Evolutionary conservation across 2,113 vertebrate genomes (phyloP).

Genomic region (Fregetta grallaria): DNA sequence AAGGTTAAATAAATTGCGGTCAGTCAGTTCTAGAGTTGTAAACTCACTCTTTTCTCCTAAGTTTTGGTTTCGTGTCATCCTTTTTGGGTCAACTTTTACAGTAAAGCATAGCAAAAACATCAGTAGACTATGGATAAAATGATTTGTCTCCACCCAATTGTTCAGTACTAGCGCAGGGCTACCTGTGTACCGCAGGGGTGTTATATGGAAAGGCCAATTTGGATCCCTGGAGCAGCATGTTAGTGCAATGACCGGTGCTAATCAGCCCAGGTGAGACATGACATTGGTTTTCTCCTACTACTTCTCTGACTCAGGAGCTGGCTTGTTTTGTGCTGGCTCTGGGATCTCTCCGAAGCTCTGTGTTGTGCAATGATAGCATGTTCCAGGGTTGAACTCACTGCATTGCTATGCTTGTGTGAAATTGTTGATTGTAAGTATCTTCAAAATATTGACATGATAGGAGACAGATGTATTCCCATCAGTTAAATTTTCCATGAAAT

Average conservation of each 20-base stretch:
- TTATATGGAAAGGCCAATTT: fast-evolving
- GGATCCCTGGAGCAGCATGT: fast-evolving
- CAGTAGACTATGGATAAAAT: neutral
- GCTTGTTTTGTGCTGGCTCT: neutral
- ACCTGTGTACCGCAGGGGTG: neutral
- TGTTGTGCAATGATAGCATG: neutral
- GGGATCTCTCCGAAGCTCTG: neutral
- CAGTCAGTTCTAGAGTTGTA: neutral
- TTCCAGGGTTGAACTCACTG: neutral
- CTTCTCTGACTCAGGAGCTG: neutral
- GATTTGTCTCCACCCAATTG: neutral
- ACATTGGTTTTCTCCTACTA: fast-evolving
- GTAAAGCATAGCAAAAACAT: neutral
- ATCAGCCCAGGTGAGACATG: neutral
- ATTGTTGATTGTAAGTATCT: neutral
- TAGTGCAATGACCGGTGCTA: fast-evolving
- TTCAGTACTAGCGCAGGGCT: neutral
- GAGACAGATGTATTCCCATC: neutral
- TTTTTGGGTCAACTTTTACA: neutral
- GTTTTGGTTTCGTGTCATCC: neutral
- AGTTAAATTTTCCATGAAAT: neutral
- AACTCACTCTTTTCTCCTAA: neutral
- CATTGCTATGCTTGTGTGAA: neutral
- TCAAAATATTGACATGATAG: neutral
- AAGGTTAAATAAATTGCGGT: neutral